Percentiles rank a stretch among this genome's conserved stretches.
phyloP scores from a whole-genome alignment of 2,888 invertebrate species.

The Synergus umbraculus region DNA sequence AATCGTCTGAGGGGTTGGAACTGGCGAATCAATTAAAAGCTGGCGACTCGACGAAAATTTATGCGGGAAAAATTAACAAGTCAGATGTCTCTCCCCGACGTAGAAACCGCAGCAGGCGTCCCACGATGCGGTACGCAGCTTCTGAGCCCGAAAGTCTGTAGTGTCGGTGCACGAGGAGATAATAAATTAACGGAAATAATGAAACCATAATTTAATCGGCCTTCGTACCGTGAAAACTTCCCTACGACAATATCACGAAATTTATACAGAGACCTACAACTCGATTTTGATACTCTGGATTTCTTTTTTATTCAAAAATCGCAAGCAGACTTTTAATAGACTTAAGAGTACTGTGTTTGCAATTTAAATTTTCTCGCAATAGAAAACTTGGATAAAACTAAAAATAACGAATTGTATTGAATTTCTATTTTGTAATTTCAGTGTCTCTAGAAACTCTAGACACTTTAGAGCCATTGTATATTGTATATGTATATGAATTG shows the following conservation, averaged over 20 bases:
- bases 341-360: background rate
- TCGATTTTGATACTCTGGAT: background rate
- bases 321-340: background rate
- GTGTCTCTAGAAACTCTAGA: no score
- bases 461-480: no score
- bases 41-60: conserved; percentile 68
- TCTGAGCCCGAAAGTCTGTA: conserved; percentile 48
- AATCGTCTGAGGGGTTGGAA: conserved; percentile 43
- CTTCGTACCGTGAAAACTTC: background rate
- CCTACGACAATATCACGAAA: conserved; percentile 19
- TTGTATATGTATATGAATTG: background rate
- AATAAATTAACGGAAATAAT: conserved; percentile 75
- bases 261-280: conserved; percentile 9
- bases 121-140: conserved; percentile 43
- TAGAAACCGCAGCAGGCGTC: conserved; percentile 32
- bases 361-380: background rate
- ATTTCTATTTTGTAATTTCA: no score
- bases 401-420: no score
- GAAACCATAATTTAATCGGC: conserved; percentile 68
- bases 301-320: background rate
- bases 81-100: conserved; percentile 68
- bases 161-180: conserved; percentile 59
- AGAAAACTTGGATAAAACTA: background rate
- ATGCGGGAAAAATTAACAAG: conserved; percentile 76
- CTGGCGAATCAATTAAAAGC: conserved; percentile 58